Evolutionary conservation across 2,113 vertebrate genomes (phyloP), one percentile per base, ranked within the genome.

Genomic region (Megalops atlanticus): DNA sequence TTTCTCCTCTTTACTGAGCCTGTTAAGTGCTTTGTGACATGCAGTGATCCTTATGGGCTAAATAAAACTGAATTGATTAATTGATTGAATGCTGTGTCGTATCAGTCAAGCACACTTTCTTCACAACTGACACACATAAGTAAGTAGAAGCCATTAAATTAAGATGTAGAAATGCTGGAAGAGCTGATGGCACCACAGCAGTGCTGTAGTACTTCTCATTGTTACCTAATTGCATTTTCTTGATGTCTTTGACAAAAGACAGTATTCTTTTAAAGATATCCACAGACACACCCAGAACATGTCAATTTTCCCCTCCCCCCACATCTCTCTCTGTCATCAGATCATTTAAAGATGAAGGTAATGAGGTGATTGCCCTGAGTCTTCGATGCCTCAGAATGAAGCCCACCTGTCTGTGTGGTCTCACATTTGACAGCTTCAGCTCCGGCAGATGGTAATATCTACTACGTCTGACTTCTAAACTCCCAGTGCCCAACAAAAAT

Each of bases 71-170:
- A 27, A 64, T 64, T 74, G 52, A 3, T 21, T 68, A 64, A 58
- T 54, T 77, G 47, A 77, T 58, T 43, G 38, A 27, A 4, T 35
- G 52, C 39, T n/a, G 12, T 27, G 39, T 69, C n/a, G 3, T 68
- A 54, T 68, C 77, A 78, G 24, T 78, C 52, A 78, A 78, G 40
- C 14, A 43, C 38, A 39, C 36, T 2, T 27, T 43, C 24, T 35
- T 36, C 24, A 39, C 36, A 10, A 12, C 70, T 18, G 7, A 36
- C 36, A 72, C 24, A 27, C 16, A 21, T 73, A 39, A 21, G 71
- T 39, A 38, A 38, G 5, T 5, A 24, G 33, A 64, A 64, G 24
- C 58, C n/a, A 64, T 27, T 64, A 31, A 5, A 64, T 31, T 35
- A 39, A 39, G 71, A 8, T 38, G 33, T 73, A 36, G 0, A 38